These are phyloP conservation scores for Pissodes strobi DNA, from an alignment of 1,140 invertebrate genomes.

Conservation along the genomic window DNA sequence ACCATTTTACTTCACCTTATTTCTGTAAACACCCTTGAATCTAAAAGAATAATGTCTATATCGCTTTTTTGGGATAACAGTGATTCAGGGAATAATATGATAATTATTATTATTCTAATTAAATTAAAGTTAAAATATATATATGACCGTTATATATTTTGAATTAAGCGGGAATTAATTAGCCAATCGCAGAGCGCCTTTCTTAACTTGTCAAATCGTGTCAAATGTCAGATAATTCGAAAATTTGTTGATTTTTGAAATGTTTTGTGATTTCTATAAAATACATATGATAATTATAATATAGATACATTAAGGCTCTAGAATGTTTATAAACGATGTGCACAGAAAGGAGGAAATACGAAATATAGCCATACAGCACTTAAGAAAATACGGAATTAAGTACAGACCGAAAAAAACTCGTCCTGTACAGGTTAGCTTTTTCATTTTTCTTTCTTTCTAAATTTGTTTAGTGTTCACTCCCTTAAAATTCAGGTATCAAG, in stretches of 20 bases:
- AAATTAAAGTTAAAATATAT: no score
- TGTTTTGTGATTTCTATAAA: not conserved
- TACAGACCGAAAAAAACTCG: conserved; percentile 65
- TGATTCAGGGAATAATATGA: no score
- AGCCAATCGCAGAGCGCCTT: not conserved
- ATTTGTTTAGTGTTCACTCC: no score
- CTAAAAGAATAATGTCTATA: no score
- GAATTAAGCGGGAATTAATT: not conserved
- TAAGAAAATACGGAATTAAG: conserved; percentile 67
- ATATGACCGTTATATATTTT: conserved; percentile 13
- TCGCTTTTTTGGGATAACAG: no score
- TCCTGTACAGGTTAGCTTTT: conserved; percentile 58
- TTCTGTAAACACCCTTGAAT: no score
- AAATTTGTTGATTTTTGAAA: not conserved
- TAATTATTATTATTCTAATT: no score
- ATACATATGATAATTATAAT: no score
- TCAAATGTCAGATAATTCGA: conserved; percentile 14
- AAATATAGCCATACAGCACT: conserved; percentile 63
- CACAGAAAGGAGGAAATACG: conserved; percentile 67
- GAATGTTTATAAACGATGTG: conserved; percentile 69
- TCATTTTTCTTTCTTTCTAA: conserved; percentile 8
- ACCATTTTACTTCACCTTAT: no score
- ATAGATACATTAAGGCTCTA: conserved; percentile 3
- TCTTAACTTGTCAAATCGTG: not conserved
- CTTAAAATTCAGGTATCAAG: conserved; percentile 26